phyloP scores from a whole-genome alignment of 2,797 vertebrate genomes.

The Somateria mollissima region DNA sequence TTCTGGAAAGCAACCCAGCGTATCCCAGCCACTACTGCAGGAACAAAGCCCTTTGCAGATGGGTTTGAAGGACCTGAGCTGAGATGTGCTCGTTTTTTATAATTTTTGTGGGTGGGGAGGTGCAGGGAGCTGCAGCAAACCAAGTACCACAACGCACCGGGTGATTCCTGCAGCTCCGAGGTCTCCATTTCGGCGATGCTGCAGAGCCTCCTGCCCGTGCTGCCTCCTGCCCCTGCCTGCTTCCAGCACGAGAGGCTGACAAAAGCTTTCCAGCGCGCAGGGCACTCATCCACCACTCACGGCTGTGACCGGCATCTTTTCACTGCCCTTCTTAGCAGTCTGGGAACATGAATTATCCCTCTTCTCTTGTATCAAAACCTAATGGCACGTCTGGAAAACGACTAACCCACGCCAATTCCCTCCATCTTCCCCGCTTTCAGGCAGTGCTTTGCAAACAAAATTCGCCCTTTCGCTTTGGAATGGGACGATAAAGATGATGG shows the following conservation, averaged over 20 bases:
- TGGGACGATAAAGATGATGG: slow-evolving; percentile 49
- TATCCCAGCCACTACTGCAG: too few relatives aligned
- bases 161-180: neutral
- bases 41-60: too few relatives aligned
- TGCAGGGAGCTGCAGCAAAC: neutral
- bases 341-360: neutral
- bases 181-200: neutral
- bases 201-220: neutral
- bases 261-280: neutral
- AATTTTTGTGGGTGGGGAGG: accelerated
- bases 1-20: too few relatives aligned
- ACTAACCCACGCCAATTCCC: neutral
- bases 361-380: neutral
- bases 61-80: too few relatives aligned
- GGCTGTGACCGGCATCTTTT: neutral
- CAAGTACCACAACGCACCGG: neutral
- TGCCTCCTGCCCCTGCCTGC: neutral
- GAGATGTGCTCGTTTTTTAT: too few relatives aligned
- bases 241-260: neutral
- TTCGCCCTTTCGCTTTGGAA: neutral
- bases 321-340: neutral
- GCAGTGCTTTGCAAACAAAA: neutral
- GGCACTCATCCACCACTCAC: neutral
- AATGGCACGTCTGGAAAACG: neutral
- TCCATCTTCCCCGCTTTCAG: neutral